phyloP scores from a whole-genome alignment of 2,888 invertebrate genomes.

The Abscondita cerata region DNA sequence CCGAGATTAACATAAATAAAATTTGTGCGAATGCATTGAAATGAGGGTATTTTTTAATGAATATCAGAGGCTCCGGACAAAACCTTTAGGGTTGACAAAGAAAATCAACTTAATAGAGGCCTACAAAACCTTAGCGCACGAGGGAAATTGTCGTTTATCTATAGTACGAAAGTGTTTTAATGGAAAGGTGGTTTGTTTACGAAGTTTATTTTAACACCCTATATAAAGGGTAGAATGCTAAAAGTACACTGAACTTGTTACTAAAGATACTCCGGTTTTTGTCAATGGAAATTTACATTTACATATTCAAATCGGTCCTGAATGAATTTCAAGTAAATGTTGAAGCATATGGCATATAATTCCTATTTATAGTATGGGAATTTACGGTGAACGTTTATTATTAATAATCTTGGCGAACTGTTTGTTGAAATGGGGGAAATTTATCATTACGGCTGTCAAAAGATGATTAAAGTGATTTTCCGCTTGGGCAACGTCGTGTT shows the following conservation, averaged over 20 bases:
- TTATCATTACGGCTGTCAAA: no score
- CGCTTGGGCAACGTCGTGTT: no score
- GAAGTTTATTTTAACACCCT: slow-evolving; percentile 9
- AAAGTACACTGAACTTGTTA: slow-evolving; percentile 3
- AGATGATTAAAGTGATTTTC: no score
- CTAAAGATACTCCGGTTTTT: slow-evolving; percentile 4
- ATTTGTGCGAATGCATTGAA: no score
- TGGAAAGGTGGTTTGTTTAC: not conserved
- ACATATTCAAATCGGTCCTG: slow-evolving; percentile 3
- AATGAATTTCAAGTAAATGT: not conserved
- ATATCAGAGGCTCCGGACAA: no score
- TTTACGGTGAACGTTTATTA: no score
- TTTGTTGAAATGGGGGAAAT: no score
- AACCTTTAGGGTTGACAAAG: no score
- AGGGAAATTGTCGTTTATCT: slow-evolving; percentile 8
- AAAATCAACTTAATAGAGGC: not conserved
- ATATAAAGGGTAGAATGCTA: not conserved
- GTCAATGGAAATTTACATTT: slow-evolving; percentile 7
- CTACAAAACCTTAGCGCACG: not conserved
- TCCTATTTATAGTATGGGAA: no score
- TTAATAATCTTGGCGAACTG: no score
- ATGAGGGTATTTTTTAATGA: no score
- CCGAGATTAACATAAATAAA: no score
- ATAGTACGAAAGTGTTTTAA: not conserved
- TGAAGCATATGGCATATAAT: not conserved